Percentiles rank a stretch among this genome's conserved stretches.
Conservation (phyloP, 1,140 invertebrate genomes). For the Drosophila ambigua region DNA sequence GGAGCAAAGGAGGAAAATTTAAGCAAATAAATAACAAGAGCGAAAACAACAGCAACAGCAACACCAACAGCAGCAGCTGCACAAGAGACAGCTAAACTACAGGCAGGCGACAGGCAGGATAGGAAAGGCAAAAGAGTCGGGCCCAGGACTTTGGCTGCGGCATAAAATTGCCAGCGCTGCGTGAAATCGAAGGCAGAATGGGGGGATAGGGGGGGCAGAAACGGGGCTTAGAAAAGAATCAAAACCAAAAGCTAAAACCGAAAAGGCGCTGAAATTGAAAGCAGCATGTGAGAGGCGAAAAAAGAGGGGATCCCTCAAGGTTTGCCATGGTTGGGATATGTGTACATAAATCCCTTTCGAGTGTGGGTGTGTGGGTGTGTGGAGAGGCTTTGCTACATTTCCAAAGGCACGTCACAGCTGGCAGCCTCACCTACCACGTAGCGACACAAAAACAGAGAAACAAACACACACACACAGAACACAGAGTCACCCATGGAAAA, state of each 20-base stretch:
- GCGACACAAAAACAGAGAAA: constrained; percentile 2
- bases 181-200: constrained; percentile 74
- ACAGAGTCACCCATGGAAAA: constrained; percentile 51
- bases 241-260: constrained; percentile 76
- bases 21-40: constrained; percentile 74
- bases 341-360: constrained; percentile 26
- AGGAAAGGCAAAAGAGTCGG: no score
- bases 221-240: constrained; percentile 68
- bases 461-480: constrained; percentile 37
- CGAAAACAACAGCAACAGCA: constrained; percentile 59
- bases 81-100: constrained; percentile 6
- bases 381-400: constrained; percentile 65
- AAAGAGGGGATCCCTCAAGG: constrained; percentile 23
- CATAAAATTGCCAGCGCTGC: constrained; percentile 78
- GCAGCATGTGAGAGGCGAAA: constrained; percentile 54
- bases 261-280: constrained; percentile 76
- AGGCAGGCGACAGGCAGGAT: background rate
- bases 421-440: constrained; percentile 38
- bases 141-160: constrained; percentile 36
- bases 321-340: constrained; percentile 13
- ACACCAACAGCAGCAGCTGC: constrained; percentile 41
- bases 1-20: constrained; percentile 30
- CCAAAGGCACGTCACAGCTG: constrained; percentile 76
- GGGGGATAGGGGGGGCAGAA: constrained; percentile 1
- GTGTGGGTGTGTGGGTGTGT: constrained; percentile 19